Evolutionary conservation across 2,113 vertebrate genomes (phyloP).

Genomic region (Scortum barcoo): DNA sequence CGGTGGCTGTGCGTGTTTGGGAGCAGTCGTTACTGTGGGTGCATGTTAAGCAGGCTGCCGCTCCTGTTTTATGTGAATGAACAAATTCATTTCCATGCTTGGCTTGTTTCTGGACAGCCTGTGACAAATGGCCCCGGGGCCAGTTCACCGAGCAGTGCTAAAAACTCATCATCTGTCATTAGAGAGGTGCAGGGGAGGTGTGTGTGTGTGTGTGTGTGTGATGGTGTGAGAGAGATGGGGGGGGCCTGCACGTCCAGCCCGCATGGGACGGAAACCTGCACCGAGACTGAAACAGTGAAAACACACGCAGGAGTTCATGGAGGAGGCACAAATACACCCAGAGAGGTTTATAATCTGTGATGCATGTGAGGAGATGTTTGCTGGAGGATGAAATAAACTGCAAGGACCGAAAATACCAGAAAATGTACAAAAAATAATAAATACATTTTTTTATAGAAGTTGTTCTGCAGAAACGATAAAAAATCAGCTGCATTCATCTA

Average conservation of each 20-base stretch:
- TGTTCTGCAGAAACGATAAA: not conserved
- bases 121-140: constrained; percentile 78
- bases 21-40: constrained; percentile 56
- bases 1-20: too few species aligned
- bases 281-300: not conserved
- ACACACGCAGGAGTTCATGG: not conserved
- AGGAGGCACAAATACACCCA: not conserved
- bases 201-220: too few species aligned
- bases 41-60: constrained; percentile 51
- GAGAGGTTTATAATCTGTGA: too few species aligned
- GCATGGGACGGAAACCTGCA: not conserved
- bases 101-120: constrained; percentile 78
- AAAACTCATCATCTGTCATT: constrained; percentile 77
- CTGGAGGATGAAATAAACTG: not conserved
- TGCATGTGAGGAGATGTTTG: not conserved
- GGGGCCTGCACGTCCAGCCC: not conserved
- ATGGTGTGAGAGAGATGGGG: constrained; percentile 52
- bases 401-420: too few species aligned
- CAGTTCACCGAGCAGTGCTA: constrained; percentile 65
- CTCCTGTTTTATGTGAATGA: constrained; percentile 78
- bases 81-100: constrained; percentile 83
- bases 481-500: not conserved
- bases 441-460: not conserved
- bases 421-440: not conserved
- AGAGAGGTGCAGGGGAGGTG: constrained; percentile 43